These are phyloP conservation scores for Crocodylus rhombifer DNA, from an alignment of 2,797 vertebrate species.

Conservation along the genomic window DNA sequence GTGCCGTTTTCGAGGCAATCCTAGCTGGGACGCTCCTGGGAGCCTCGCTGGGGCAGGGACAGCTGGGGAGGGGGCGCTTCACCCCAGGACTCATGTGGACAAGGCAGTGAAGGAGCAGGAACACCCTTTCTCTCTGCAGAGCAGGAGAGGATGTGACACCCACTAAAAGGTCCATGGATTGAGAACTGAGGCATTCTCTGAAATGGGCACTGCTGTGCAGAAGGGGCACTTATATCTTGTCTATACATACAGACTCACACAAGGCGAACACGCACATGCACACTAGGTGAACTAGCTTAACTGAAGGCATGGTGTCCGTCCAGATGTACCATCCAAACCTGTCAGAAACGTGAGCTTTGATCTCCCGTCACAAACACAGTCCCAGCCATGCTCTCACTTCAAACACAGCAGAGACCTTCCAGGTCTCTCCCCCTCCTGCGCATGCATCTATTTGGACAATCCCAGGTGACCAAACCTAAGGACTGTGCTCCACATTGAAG, in stretches of 20 bases:
- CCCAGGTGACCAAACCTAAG: background rate
- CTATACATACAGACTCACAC: too few relatives aligned
- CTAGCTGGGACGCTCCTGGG: too few relatives aligned
- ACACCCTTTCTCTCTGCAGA: background rate
- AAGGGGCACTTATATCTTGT: background rate
- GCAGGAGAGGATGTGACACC: background rate
- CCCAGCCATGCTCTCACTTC: too few relatives aligned
- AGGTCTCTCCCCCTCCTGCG: background rate
- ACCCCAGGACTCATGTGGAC: too few relatives aligned
- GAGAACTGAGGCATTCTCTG: background rate
- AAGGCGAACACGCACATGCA: too few relatives aligned
- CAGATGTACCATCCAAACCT: background rate
- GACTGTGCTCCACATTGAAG: background rate
- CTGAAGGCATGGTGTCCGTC: background rate
- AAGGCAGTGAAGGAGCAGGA: background rate
- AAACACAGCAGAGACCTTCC: too few relatives aligned
- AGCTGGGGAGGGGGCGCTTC: too few relatives aligned
- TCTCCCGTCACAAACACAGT: too few relatives aligned
- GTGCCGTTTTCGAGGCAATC: background rate
- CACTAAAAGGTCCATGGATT: background rate
- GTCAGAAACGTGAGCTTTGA: background rate
- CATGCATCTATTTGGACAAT: background rate
- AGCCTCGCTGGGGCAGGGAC: too few relatives aligned
- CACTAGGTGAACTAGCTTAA: background rate
- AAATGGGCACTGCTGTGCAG: background rate